phyloP scores from a whole-genome alignment of 1,140 invertebrate genomes.

The Ooceraea biroi region DNA sequence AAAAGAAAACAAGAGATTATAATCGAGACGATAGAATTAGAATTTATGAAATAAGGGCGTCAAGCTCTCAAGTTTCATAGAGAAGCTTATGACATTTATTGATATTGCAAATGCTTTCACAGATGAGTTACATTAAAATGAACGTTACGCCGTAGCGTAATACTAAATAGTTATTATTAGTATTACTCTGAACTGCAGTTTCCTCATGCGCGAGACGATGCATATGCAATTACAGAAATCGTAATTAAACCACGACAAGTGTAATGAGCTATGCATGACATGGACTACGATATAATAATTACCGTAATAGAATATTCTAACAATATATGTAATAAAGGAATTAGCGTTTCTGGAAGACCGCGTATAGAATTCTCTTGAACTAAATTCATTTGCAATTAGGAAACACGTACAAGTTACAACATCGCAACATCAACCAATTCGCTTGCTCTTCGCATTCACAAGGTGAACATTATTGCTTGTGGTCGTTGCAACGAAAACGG shows the following conservation, averaged over 20 bases:
- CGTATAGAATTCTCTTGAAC: background rate
- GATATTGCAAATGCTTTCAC: slow-evolving; percentile 4
- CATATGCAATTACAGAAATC: slow-evolving; percentile 33
- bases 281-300: slow-evolving; percentile 3
- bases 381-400: too few relatives aligned
- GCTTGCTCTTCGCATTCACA: background rate
- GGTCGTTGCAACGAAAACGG: background rate
- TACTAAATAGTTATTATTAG: slow-evolving; percentile 18
- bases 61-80: too few relatives aligned
- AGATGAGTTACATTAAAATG: slow-evolving; percentile 2
- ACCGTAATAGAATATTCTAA: background rate
- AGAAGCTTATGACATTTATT: background rate
- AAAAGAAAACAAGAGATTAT: too few relatives aligned
- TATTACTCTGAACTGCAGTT: background rate
- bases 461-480: background rate
- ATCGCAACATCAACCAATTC: background rate
- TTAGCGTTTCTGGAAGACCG: background rate
- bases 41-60: too few relatives aligned
- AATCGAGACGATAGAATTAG: too few relatives aligned
- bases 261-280: background rate
- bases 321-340: background rate
- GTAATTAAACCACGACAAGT: slow-evolving; percentile 24
- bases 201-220: slow-evolving; percentile 11
- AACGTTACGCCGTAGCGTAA: background rate
- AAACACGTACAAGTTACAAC: background rate